Conservation (phyloP, 2,888 invertebrate genomes). For the Melanostoma scalare region DNA sequence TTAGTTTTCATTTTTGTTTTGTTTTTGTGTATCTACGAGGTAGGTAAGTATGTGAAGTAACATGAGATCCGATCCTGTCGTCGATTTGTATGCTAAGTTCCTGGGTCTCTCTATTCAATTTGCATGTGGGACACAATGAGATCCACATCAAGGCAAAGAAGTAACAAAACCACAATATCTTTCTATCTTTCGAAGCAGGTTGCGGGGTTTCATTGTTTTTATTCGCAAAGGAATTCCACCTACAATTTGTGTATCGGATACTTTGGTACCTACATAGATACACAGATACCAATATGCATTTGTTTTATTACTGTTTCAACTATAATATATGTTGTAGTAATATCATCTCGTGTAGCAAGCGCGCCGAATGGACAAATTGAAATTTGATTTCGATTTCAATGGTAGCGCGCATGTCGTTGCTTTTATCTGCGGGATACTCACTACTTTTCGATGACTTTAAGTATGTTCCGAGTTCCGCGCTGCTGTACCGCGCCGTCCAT, state of each 20-base stretch:
- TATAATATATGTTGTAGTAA: conserved; percentile 42
- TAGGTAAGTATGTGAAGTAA: conserved; percentile 70
- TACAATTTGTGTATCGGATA: conserved; percentile 60
- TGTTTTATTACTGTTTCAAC: conserved; percentile 63
- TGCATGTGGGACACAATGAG: conserved; percentile 70
- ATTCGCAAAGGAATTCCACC: conserved; percentile 48
- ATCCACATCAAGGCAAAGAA: conserved; percentile 37
- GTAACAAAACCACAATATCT: conserved; percentile 5
- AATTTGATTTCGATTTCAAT: conserved; percentile 44
- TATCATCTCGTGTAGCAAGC: conserved; percentile 35
- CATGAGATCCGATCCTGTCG: conserved; percentile 72
- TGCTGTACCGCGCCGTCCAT: too few relatives aligned
- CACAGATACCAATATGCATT: conserved; percentile 43
- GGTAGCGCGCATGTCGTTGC: conserved; percentile 52
- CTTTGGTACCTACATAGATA: conserved; percentile 5
- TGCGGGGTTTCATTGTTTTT: conserved; percentile 50
- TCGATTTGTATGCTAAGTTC: conserved; percentile 63
- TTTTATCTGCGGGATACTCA: conserved; percentile 38
- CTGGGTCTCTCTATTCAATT: conserved; percentile 63
- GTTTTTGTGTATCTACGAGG: conserved; percentile 43
- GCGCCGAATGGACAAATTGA: conserved; percentile 66
- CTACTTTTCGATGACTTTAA: conserved; percentile 24
- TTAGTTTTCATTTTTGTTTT: conserved; percentile 27
- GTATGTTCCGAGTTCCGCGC: conserved; percentile 16
- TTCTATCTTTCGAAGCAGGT: conserved; percentile 55